Base-by-base conservation (phyloP, 2,113 vertebrate genomes). In the Sporophila hypoxantha region DNA sequence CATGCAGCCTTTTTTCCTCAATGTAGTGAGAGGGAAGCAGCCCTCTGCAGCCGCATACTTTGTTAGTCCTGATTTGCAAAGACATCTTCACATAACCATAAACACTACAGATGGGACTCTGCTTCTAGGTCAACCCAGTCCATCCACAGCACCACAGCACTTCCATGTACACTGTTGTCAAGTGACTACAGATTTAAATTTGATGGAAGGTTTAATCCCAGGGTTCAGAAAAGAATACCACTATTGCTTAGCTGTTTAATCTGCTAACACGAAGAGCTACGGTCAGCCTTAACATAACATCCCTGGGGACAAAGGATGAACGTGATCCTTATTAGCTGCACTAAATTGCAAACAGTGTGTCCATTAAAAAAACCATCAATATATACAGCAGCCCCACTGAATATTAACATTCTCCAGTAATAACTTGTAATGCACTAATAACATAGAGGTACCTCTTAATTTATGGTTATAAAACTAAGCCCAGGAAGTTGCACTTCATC, bases 51-150 rank as follows among this genome's bases (percentile, higher is more conserved):
- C 85, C 4, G 8, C 66, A 93, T 4, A 85, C 76, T 81, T 91
- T 89, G 85, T 88, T 94, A 94, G 80, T 56, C 30, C 36, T 88
- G 88, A 95, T 95, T 56, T 78, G 85, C 83, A 88, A 93, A 95
- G 91, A 93, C 88, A 88, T 92, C 85, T 94, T 89, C 94, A 92
- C 60, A 7, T 73, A 92, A 92, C 85, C 91, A 89, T 93, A 76
- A 95, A 94, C 82, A 66, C 50, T 64, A 76, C 87, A 93, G 85
- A 93, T 76, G 89, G 91, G 87, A 91, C 89, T 89, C 32, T n/a
- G 67, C 85, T 95, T 93, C 77, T 95, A 91, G 92, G 94, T 95
- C 92, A 91, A 69, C 46, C 69, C 82, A 91, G 95, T 92, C 76
- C 89, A 92, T 39, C 74, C 73, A 37, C 21, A 60, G 69, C 13